Evolutionary conservation across 2,888 invertebrate genomes (phyloP).

Genomic region (Eupeodes luniger): DNA sequence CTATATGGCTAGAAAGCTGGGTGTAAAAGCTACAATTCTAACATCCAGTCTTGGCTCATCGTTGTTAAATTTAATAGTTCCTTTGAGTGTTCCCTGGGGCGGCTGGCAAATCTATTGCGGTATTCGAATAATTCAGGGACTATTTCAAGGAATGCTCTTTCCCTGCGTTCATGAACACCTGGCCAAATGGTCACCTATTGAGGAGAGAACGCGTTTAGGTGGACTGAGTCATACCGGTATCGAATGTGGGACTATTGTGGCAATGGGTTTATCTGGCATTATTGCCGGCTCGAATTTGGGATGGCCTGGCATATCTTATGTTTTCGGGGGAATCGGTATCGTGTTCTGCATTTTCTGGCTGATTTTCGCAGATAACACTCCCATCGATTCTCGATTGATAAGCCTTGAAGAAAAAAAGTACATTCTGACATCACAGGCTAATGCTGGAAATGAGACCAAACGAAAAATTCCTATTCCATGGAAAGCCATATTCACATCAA

Average conservation of each 20-base stretch:
- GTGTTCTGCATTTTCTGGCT: constrained; percentile 85
- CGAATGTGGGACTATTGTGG: constrained; percentile 87
- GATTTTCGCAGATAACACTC: constrained; percentile 85
- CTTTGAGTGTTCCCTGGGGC: constrained; percentile 86
- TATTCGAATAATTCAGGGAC: constrained; percentile 87
- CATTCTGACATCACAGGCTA: constrained; percentile 80
- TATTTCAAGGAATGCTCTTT: constrained; percentile 87
- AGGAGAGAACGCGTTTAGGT: constrained; percentile 85
- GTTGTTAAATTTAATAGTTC: constrained; percentile 87
- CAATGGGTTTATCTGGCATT: constrained; percentile 86
- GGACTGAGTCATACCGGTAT: constrained; percentile 84
- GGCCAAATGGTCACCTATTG: constrained; percentile 87
- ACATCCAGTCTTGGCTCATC: constrained; percentile 86
- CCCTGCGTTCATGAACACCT: constrained; percentile 87
- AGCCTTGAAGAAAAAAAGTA: constrained; percentile 85
- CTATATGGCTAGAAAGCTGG: constrained; percentile 87
- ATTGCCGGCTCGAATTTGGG: constrained; percentile 84
- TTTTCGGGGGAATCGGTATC: constrained; percentile 84
- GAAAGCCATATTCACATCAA: constrained; percentile 85
- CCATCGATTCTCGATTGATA: constrained; percentile 85
- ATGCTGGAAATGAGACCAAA: constrained; percentile 85
- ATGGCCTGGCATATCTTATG: constrained; percentile 36
- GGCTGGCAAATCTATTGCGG: constrained; percentile 86
- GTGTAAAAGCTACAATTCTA: constrained; percentile 86
- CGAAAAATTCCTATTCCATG: constrained; percentile 79